phyloP scores from a whole-genome alignment of 2,888 invertebrate genomes.

The Azorinus chamasolen region DNA sequence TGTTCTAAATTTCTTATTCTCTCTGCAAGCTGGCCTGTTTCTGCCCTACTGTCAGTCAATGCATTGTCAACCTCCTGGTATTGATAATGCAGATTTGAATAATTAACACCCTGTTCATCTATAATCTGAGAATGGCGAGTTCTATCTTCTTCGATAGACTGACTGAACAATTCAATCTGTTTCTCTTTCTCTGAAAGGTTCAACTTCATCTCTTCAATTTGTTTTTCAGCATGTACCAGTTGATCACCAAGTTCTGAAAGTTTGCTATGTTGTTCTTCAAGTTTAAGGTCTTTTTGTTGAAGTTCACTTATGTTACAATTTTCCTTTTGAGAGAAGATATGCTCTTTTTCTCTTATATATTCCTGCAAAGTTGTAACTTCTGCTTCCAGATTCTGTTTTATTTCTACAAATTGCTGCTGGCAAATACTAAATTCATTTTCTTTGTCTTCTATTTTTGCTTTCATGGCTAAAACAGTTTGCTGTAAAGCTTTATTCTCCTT shows the following conservation, averaged over 20 bases:
- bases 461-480: conserved; percentile 6
- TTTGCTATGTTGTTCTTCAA: not conserved
- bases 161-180: not conserved
- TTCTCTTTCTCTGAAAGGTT: not conserved
- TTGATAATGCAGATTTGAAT: too few relatives aligned
- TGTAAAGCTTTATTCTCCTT: not conserved
- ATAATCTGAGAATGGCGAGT: too few relatives aligned
- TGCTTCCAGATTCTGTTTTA: not conserved
- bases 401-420: not conserved
- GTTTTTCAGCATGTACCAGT: not conserved
- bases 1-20: too few relatives aligned
- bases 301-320: conserved; percentile 23
- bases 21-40: too few relatives aligned
- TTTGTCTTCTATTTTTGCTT: conserved; percentile 6
- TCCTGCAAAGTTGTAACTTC: not conserved
- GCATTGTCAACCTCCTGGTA: too few relatives aligned
- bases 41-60: too few relatives aligned
- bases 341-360: not conserved
- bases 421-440: not conserved
- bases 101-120: too few relatives aligned
- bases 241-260: too few relatives aligned
- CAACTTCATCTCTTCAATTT: not conserved
- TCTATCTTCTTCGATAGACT: not conserved
- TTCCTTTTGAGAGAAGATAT: conserved; percentile 40
- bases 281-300: not conserved